A percentile compares a stretch with the other conserved stretches of the same genome.
These are phyloP conservation scores for Polietes domitor DNA, from an alignment of 2,888 invertebrate genomes.

Conservation along the genomic window DNA sequence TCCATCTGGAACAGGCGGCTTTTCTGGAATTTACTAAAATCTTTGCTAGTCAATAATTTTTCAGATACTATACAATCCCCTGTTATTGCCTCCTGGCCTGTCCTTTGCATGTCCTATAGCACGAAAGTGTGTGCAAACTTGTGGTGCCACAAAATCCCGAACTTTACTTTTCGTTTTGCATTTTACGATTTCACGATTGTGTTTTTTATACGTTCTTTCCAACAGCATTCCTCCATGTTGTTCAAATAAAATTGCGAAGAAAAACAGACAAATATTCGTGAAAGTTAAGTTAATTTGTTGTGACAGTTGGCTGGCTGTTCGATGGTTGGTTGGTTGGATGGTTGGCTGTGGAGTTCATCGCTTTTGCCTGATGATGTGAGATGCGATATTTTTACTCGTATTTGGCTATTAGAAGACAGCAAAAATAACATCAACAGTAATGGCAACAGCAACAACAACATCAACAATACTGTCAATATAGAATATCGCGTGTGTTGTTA, in stretches of 20 bases:
- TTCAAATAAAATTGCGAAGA: not conserved
- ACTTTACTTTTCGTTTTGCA: not conserved
- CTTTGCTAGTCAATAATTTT: too few relatives aligned
- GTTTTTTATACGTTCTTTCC: not conserved
- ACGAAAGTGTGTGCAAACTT: too few relatives aligned
- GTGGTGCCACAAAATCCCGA: too few relatives aligned
- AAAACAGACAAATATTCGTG: slow-evolving; percentile 27
- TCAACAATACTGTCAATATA: not conserved
- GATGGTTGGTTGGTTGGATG: slow-evolving; percentile 8
- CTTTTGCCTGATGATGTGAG: slow-evolving; percentile 44
- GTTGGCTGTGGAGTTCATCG: too few relatives aligned
- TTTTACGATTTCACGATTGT: not conserved
- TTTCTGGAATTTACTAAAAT: too few relatives aligned
- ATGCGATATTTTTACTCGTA: slow-evolving; percentile 42
- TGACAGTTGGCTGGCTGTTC: slow-evolving; percentile 63
- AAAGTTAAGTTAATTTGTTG: slow-evolving; percentile 63
- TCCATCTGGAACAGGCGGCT: too few relatives aligned
- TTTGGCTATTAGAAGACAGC: slow-evolving; percentile 2
- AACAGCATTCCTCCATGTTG: too few relatives aligned
- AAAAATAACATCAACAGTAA: not conserved
- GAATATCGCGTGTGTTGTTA: slow-evolving; percentile 24
- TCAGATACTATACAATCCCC: too few relatives aligned
- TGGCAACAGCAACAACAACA: not conserved
- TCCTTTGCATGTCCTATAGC: too few relatives aligned
- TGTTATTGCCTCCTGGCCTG: too few relatives aligned